Evolutionary conservation across 2,113 vertebrate genomes (phyloP).

Genomic region (Trichechus manatus): DNA sequence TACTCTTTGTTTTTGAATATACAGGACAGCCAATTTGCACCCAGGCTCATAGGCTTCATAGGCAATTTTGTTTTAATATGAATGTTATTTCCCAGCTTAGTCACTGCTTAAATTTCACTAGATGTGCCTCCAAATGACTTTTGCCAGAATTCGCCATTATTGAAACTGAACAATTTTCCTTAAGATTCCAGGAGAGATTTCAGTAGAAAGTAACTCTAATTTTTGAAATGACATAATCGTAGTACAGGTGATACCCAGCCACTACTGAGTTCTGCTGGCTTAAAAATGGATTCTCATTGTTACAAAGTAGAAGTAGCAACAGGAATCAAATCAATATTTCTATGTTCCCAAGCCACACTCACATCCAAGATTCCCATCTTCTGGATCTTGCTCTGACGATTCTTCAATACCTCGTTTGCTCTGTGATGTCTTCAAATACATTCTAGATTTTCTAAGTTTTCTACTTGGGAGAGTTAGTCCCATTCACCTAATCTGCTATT

Average conservation of each 20-base stretch:
- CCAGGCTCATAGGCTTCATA: background rate
- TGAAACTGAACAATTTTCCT: slow-evolving; percentile 30
- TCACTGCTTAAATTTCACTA: slow-evolving; percentile 1
- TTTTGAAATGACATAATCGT: background rate
- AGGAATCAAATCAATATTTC: background rate
- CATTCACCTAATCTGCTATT: background rate
- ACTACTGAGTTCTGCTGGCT: background rate
- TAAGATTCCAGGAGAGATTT: slow-evolving; percentile 58
- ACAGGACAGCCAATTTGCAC: background rate
- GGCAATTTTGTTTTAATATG: slow-evolving; percentile 11
- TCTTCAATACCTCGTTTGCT: background rate
- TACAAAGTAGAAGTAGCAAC: background rate
- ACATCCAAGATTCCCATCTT: background rate
- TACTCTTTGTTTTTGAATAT: background rate
- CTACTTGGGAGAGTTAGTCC: background rate
- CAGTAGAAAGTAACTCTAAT: slow-evolving; percentile 24
- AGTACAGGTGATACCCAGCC: background rate
- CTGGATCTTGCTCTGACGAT: background rate
- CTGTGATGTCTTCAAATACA: background rate
- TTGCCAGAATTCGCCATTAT: slow-evolving; percentile 36
- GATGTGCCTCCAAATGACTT: background rate
- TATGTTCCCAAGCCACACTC: background rate
- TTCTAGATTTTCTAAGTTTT: background rate
- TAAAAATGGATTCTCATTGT: background rate
- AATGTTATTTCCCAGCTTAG: background rate